Evolutionary conservation across 2,797 vertebrate genomes (phyloP).

Genomic region (Amazona finschi): DNA sequence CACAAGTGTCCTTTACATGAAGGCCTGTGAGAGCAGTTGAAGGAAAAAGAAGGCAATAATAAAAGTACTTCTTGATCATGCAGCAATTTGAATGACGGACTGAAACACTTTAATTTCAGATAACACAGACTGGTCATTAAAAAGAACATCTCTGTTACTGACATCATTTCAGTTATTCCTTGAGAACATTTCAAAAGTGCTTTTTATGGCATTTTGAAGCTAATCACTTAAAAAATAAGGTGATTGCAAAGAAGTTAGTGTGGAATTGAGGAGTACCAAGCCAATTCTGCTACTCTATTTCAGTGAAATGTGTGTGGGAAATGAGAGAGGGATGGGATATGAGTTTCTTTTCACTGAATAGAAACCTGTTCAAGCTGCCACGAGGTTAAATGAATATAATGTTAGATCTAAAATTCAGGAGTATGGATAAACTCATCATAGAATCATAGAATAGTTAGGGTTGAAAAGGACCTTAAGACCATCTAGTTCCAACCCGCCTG

Average conservation of each 20-base stretch:
- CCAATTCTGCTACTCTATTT: not conserved
- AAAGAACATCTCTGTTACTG: not conserved
- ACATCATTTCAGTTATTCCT: not conserved
- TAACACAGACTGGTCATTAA: not conserved
- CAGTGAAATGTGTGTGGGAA: not conserved
- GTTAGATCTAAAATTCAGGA: not conserved
- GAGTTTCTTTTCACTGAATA: not conserved
- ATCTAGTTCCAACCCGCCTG: too few relatives aligned
- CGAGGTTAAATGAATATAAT: not conserved
- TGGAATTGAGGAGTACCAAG: not conserved
- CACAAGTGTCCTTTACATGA: rapidly evolving
- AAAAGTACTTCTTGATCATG: not conserved
- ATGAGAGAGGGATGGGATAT: not conserved
- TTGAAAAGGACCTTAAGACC: too few relatives aligned
- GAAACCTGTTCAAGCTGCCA: not conserved
- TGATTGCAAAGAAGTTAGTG: not conserved
- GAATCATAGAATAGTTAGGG: too few relatives aligned
- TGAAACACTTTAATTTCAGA: not conserved
- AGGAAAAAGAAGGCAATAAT: not conserved
- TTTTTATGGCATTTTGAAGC: not conserved
- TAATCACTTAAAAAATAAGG: not conserved
- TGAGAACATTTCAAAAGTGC: not conserved
- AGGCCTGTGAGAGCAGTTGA: not conserved
- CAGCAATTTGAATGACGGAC: not conserved
- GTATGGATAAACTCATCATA: not conserved